phyloP scores from a whole-genome alignment of 1,140 invertebrate species.

The Aphelenchoides besseyi region DNA sequence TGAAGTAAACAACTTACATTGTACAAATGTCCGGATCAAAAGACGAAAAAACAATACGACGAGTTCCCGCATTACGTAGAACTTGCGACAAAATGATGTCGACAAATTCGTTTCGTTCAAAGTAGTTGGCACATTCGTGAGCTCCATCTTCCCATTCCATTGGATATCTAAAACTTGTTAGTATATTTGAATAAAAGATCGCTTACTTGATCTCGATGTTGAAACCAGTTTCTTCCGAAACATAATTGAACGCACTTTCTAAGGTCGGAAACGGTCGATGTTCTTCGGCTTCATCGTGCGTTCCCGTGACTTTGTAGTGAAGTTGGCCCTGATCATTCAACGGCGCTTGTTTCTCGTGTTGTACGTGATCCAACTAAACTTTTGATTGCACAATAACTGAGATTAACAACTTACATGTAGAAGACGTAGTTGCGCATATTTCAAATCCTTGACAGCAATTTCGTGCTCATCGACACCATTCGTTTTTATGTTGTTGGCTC shows the following conservation, averaged over 20 bases:
- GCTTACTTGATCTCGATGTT: conserved; percentile 55
- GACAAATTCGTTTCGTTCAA: conserved; percentile 50
- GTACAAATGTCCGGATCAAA: conserved; percentile 63
- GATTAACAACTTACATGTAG: conserved; percentile 49
- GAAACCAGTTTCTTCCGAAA: conserved; percentile 48
- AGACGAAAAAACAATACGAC: conserved; percentile 60
- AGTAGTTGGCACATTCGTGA: conserved; percentile 51
- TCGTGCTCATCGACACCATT: conserved; percentile 52
- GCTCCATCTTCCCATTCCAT: conserved; percentile 28
- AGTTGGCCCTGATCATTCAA: conserved; percentile 11
- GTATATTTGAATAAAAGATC: no score
- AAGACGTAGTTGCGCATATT: conserved; percentile 52
- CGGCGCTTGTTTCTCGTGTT: conserved; percentile 18
- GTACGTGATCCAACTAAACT: conserved; percentile 50
- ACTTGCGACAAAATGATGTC: conserved; percentile 61
- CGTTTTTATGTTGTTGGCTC: background rate
- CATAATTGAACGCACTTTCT: conserved; percentile 46
- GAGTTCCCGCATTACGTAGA: conserved; percentile 50
- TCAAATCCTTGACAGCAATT: conserved; percentile 60
- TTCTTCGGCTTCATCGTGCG: conserved; percentile 40
- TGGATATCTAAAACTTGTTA: no score
- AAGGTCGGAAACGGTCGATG: conserved; percentile 50
- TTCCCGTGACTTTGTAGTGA: conserved; percentile 38
- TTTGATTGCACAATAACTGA: conserved; percentile 39
- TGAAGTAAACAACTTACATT: conserved; percentile 48